Evolutionary conservation across 2,113 vertebrate species (phyloP), one percentile per base, ranked within the genome.

Genomic region (Amblyornis subalaris): DNA sequence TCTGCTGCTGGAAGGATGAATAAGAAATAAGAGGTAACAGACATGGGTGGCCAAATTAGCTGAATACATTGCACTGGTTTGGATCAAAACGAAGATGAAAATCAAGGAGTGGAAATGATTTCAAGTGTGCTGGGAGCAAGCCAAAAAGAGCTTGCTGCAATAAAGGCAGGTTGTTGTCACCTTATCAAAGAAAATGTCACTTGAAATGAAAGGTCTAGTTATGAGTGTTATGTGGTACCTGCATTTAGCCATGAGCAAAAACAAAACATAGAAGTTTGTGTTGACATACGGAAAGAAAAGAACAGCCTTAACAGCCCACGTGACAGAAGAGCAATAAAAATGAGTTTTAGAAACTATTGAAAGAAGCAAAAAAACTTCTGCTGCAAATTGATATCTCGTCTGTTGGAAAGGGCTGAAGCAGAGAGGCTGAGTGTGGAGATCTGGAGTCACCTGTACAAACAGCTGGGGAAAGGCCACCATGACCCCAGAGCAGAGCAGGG

Each of bases 131-230:
- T 53, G 28, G 64, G 66, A 84, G 22, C 50, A 73, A 85, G 51
- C 10, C 10, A 74, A 50, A 40, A 79, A 88, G 66, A 71, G 35
- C 11, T 90, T 75, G 40, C 47, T 74, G 6, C 25, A 61, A 36
- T 66, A 61, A 89, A 77, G 65, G 51, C 45, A 77, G 25, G 9
- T n/a, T 67, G 19, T 69, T 78, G 21, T 33, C 36, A 53, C 44
- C 44, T 55, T 82, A 71, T 38, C 64, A 73, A 89, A 89, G 69
- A 80, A 80, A 84, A 80, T 29, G 14, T 48, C 69, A 29, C 20
- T 36, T 84, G 73, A 81, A 77, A 77, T 77, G 29, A 40, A 70
- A 80, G 11, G 45, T 67, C 66, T 79, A 18, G 75, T 29, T 65
- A 66, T 25, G 47, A 81, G 11, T 26, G 26, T 82, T 58, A 36